A percentile compares a stretch with the other conserved stretches of the same genome.
Evolutionary conservation across 2,888 invertebrate species (phyloP).

Genomic region (Synergus japonicus): DNA sequence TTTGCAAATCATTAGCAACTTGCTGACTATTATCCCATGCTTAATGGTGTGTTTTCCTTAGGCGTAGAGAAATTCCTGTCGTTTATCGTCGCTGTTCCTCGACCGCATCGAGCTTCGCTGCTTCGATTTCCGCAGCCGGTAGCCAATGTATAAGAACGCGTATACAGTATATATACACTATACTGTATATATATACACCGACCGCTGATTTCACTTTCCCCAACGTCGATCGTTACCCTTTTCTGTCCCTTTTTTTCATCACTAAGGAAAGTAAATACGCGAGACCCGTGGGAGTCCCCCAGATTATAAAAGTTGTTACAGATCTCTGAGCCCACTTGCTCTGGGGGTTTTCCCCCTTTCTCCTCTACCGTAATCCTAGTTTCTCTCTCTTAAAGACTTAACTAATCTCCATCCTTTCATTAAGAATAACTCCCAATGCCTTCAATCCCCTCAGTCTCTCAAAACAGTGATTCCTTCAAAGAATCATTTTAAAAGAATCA

Average conservation of each 20-base stretch:
- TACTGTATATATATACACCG: slow-evolving; percentile 55
- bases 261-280: slow-evolving; percentile 47
- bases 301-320: background rate
- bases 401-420: background rate
- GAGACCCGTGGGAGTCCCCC: slow-evolving; percentile 42
- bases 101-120: slow-evolving; percentile 54
- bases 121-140: slow-evolving; percentile 61
- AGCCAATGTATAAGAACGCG: slow-evolving; percentile 60
- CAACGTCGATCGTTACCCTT: slow-evolving; percentile 63
- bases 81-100: slow-evolving; percentile 36
- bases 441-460: background rate
- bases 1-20: slow-evolving; percentile 25
- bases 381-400: background rate
- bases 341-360: background rate
- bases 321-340: background rate
- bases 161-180: slow-evolving; percentile 46
- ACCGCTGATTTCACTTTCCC: slow-evolving; percentile 72
- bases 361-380: background rate
- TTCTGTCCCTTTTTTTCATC: slow-evolving; percentile 53
- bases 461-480: background rate
- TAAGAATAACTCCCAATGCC: background rate
- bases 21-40: slow-evolving; percentile 43
- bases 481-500: background rate
- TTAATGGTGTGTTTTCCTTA: slow-evolving; percentile 49
- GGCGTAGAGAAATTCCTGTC: slow-evolving; percentile 46